Evolutionary conservation across 2,797 vertebrate species (phyloP).

Genomic region (Toxotes lorentzi): DNA sequence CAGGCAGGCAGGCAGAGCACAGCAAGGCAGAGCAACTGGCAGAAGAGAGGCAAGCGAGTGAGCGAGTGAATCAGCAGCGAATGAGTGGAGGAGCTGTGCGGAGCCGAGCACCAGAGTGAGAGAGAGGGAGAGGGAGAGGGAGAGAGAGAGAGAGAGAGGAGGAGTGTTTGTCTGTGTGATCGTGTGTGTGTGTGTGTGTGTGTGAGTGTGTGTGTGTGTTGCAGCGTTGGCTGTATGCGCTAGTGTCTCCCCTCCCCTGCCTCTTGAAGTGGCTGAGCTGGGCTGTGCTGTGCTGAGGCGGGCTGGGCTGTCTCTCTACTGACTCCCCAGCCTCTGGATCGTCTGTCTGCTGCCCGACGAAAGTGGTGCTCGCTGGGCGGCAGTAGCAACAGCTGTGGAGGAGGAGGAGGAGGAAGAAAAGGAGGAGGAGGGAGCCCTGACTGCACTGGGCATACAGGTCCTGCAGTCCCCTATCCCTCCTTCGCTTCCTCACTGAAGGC

Average conservation of each 20-base stretch:
- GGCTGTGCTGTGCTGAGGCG: constrained; percentile 56
- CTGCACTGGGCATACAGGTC: constrained; percentile 76
- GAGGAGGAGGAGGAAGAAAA: constrained; percentile 56
- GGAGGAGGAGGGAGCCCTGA: constrained; percentile 63
- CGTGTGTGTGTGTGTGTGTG: constrained; percentile 37
- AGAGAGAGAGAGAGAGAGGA: constrained; percentile 57
- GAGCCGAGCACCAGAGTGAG: constrained; percentile 73
- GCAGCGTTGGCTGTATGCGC: constrained; percentile 78
- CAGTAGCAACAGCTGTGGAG: constrained; percentile 83
- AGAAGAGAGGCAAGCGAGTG: constrained; percentile 78
- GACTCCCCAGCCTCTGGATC: constrained; percentile 74
- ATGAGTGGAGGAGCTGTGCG: constrained; percentile 80
- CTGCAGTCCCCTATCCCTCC: constrained; percentile 78
- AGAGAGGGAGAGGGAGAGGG: constrained; percentile 59
- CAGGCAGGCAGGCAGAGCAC: constrained; percentile 79
- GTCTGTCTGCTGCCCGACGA: constrained; percentile 78
- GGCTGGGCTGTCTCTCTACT: constrained; percentile 72
- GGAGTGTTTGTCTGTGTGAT: constrained; percentile 67
- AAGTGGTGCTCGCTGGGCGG: constrained; percentile 75
- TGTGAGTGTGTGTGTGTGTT: constrained; percentile 47
- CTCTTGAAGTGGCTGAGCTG: constrained; percentile 73
- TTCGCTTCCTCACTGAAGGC: constrained; percentile 57
- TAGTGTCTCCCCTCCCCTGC: constrained; percentile 80
- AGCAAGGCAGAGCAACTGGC: constrained; percentile 79
- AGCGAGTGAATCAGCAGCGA: constrained; percentile 80